phyloP scores from a whole-genome alignment of 2,888 invertebrate genomes.

The Apantesis nais region DNA sequence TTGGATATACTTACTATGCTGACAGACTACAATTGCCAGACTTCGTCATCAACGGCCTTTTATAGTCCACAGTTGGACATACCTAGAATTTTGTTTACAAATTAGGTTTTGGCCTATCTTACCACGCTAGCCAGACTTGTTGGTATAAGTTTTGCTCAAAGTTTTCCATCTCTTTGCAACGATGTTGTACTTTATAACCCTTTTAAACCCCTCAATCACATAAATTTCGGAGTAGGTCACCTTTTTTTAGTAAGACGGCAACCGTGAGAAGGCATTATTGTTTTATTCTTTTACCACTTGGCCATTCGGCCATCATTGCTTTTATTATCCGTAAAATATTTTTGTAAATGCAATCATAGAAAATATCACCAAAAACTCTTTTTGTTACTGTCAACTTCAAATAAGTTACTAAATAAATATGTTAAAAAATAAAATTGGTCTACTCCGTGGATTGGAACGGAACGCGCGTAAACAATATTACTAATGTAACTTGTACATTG shows the following conservation, averaged over 20 bases:
- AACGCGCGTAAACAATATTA: slow-evolving; percentile 25
- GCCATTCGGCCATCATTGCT: background rate
- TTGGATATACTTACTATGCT: too few species aligned
- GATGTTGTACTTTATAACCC: background rate
- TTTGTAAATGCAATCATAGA: slow-evolving; percentile 5
- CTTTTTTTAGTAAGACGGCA: background rate
- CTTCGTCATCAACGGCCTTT: too few species aligned
- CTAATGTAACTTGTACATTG: slow-evolving; percentile 44
- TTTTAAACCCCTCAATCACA: background rate
- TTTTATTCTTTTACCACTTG: background rate
- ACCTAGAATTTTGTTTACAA: too few species aligned
- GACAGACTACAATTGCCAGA: too few species aligned
- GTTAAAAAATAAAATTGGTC: slow-evolving; percentile 22
- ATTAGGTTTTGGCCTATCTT: too few species aligned
- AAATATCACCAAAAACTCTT: slow-evolving; percentile 8
- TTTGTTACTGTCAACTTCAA: slow-evolving; percentile 18
- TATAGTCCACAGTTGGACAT: too few species aligned
- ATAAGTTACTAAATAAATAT: slow-evolving; percentile 32
- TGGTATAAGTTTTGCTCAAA: too few species aligned
- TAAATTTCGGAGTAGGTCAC: background rate
- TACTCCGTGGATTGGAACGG: slow-evolving; percentile 9
- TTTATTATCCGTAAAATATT: background rate
- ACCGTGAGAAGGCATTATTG: background rate
- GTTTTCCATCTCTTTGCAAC: too few species aligned
- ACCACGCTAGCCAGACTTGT: too few species aligned